A percentile compares a stretch with the other conserved stretches of the same genome.
Evolutionary conservation across 2,113 vertebrate genomes (phyloP).

Genomic region (Columbina picui): DNA sequence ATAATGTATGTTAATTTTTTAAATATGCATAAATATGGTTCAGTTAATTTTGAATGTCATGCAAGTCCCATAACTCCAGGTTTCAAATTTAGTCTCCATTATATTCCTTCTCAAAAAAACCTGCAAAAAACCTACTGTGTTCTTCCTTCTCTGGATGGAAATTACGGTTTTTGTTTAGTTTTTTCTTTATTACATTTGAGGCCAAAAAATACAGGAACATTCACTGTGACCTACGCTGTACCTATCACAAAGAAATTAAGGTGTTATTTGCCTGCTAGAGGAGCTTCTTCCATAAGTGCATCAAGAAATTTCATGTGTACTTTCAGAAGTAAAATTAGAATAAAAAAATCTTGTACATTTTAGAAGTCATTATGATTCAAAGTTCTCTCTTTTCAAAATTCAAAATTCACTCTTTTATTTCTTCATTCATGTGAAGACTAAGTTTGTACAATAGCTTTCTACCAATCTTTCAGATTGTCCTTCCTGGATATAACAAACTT

Average conservation of each 20-base stretch:
- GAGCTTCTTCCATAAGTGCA: background rate
- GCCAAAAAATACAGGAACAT: background rate
- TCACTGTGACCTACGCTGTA: background rate
- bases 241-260: background rate
- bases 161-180: background rate
- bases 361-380: background rate
- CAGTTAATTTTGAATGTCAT: background rate
- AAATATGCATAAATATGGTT: background rate
- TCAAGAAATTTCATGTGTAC: background rate
- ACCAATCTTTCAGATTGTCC: background rate
- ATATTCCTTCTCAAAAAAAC: background rate
- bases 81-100: background rate
- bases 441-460: background rate
- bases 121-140: fast-evolving
- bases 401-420: background rate
- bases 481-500: background rate
- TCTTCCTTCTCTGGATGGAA: background rate
- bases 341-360: background rate
- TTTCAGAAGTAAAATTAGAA: background rate
- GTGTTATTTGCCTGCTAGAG: background rate
- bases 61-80: background rate
- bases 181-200: background rate
- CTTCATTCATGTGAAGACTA: background rate
- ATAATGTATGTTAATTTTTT: background rate
- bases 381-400: too few species aligned